phyloP scores from a whole-genome alignment of 2,113 vertebrate genomes.

The Larimichthys polyactis region DNA sequence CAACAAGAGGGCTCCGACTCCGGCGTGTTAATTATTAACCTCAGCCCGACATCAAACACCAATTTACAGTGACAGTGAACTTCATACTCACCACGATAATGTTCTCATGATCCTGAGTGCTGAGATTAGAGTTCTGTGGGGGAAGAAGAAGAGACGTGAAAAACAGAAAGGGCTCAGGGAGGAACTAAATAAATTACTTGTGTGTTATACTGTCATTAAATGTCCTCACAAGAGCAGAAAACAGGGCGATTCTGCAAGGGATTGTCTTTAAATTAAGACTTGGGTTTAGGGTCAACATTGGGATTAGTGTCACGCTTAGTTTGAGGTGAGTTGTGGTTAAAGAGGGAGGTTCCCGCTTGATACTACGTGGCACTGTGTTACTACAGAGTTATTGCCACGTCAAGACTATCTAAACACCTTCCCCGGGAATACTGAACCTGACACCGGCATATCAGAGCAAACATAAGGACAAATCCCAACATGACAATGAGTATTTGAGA shows the following conservation, averaged over 20 bases:
- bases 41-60: background rate
- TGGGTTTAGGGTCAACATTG: background rate
- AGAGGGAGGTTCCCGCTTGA: background rate
- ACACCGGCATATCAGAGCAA: background rate
- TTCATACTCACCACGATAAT: constrained; percentile 95
- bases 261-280: background rate
- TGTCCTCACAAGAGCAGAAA: background rate
- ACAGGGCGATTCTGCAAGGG: background rate
- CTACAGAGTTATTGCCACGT: background rate
- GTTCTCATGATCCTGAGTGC: constrained; percentile 97
- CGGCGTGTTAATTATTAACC: constrained; percentile 14
- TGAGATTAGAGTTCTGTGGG: constrained; percentile 94
- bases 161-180: background rate
- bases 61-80: background rate
- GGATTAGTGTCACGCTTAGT: background rate
- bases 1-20: background rate
- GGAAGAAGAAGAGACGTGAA: background rate
- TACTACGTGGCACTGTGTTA: background rate
- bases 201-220: background rate
- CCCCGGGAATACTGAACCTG: background rate
- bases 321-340: background rate
- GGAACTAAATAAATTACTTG: background rate
- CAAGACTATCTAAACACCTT: constrained; percentile 1
- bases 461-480: background rate
- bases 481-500: background rate